Evolutionary conservation across 1,140 invertebrate species (phyloP), one percentile per base, ranked within the genome.

Genomic region (Drosophila subpulchrella): DNA sequence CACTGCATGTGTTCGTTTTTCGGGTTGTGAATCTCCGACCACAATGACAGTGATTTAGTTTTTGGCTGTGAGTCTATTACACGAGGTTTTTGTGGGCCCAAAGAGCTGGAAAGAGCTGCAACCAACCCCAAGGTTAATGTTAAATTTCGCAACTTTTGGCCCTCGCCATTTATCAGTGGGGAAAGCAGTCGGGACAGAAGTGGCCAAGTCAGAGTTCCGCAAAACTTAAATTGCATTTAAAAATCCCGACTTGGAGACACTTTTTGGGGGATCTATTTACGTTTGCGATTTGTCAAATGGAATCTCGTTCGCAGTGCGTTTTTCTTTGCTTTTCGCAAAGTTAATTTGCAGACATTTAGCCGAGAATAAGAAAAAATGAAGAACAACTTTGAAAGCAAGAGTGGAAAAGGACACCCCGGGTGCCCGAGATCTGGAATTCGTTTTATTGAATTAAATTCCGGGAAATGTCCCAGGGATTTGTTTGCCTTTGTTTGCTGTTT

Each of bases 1-100:
- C 48, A 51, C 48, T 41, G 47, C 50, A 51, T 48, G 60, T 62
- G 47, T 62, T 46, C 68, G 50, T 55, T 42, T 68, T 53, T 75
- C 55, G 50, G 56, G 55, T 56, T 78, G 66, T 51, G 83, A 82
- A 79, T 88, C 84, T 89, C 59, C 42, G 41, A 88, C 84, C 83
- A 44, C 83, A 88, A 57, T 88, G 83, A 88, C 83, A 88, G 83
- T 88, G 83, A 88, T 88, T 88, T 88, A 88, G 83, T 83, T 88
- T 88, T 88, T 79, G 84, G 83, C 84, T 83, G 62, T 67, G 74
- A 86, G 79, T 86, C 79, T 65, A 86, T 86, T 86, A 86, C 68
- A 82, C 67, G 41, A 44, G 62, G 68, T 57, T 58, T 48, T 75
- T 56, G 50, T 41, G 72, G 72, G 59, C 56, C 15, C 24, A 50